phyloP scores from a whole-genome alignment of 2,113 vertebrate genomes.

The Tragelaphus imberbis region DNA sequence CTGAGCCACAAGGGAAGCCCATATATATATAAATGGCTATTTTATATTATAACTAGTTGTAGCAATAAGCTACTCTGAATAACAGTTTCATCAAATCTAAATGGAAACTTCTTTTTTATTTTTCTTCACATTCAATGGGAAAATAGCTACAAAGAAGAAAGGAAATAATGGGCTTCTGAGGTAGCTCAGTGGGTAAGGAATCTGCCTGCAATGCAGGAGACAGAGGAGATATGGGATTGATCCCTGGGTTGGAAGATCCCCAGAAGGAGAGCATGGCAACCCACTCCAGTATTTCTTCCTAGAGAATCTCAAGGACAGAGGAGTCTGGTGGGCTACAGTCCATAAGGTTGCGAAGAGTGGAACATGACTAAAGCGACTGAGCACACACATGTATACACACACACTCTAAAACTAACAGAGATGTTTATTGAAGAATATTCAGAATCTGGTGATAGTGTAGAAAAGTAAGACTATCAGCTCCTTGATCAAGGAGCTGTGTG shows the following conservation, averaged over 20 bases:
- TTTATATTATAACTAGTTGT: background rate
- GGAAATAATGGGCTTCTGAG: background rate
- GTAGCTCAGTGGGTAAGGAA: background rate
- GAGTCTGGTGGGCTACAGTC: background rate
- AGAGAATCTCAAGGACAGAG: background rate
- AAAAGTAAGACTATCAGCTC: background rate
- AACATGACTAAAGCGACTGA: background rate
- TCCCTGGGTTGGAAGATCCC: background rate
- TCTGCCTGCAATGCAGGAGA: background rate
- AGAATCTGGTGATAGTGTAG: background rate
- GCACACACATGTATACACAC: rapidly evolving
- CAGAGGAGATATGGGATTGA: background rate
- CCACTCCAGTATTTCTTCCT: background rate
- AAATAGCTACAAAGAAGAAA: background rate
- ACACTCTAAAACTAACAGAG: background rate
- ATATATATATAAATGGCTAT: background rate
- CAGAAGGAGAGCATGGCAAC: background rate
- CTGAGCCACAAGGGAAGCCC: background rate
- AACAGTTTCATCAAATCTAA: background rate
- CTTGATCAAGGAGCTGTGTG: background rate
- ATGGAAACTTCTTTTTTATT: background rate
- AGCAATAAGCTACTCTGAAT: background rate
- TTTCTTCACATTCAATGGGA: background rate
- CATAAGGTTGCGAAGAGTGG: background rate
- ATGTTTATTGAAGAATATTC: background rate